phyloP scores from a whole-genome alignment of 2,113 vertebrate genomes.

The Burhinus oedicnemus region DNA sequence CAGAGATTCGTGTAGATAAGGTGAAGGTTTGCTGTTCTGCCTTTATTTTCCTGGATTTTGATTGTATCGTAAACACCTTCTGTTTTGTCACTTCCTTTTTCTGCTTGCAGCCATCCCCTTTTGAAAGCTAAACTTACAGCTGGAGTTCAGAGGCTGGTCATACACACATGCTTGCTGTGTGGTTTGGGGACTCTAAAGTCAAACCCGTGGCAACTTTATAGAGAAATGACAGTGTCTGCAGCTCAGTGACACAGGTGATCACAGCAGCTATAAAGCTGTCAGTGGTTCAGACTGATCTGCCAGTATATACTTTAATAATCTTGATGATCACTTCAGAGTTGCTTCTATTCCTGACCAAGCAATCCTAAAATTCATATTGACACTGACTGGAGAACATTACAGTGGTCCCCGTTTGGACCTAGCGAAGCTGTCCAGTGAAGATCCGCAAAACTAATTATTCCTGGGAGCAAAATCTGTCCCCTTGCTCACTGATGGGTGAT shows the following conservation, averaged over 20 bases:
- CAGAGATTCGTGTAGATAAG: conserved; percentile 41
- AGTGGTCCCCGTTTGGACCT: not conserved
- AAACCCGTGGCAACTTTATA: not conserved
- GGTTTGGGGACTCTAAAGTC: not conserved
- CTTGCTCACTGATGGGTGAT: not conserved
- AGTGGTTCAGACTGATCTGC: not conserved
- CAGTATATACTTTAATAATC: not conserved
- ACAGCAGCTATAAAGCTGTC: conserved; percentile 19
- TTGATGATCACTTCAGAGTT: not conserved
- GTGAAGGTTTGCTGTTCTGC: conserved; percentile 32
- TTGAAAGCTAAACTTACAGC: not conserved
- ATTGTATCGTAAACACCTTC: conserved; percentile 24
- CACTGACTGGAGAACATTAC: not conserved
- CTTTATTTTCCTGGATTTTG: conserved; percentile 41
- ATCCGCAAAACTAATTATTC: not conserved
- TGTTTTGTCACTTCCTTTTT: conserved; percentile 43
- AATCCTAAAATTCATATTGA: not conserved
- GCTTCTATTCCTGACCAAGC: not conserved
- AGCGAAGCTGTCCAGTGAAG: not conserved
- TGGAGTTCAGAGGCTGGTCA: not conserved
- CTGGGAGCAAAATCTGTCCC: not conserved
- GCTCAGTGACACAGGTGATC: not conserved
- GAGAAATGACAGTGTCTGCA: not conserved
- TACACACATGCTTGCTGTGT: not conserved
- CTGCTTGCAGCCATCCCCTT: not conserved